These are phyloP conservation scores for Sericinus montela DNA, from an alignment of 2,888 invertebrate species.

Conservation along the genomic window DNA sequence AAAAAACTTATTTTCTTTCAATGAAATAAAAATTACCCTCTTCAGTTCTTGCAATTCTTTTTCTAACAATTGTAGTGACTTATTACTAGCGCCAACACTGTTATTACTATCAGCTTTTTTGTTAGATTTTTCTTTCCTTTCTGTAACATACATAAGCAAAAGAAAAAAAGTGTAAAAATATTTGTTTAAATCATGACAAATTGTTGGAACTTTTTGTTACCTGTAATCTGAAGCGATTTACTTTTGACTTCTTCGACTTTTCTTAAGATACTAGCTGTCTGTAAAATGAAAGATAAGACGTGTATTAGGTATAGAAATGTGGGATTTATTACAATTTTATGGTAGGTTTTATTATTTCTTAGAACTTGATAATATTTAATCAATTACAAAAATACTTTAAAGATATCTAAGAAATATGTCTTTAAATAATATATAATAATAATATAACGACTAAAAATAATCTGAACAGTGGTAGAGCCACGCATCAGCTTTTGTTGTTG, in stretches of 20 bases:
- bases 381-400: too few species aligned
- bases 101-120: slow-evolving; percentile 46
- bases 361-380: too few species aligned
- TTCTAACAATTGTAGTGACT: slow-evolving; percentile 72
- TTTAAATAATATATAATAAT: too few species aligned
- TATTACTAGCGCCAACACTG: slow-evolving; percentile 54
- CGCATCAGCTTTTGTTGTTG: too few species aligned
- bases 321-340: too few species aligned
- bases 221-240: slow-evolving; percentile 29
- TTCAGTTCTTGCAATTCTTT: slow-evolving; percentile 80
- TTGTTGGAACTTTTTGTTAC: slow-evolving; percentile 16
- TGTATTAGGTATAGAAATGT: too few species aligned
- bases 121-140: slow-evolving; percentile 41
- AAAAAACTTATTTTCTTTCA: neutral
- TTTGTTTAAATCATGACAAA: too few species aligned
- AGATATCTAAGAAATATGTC: too few species aligned
- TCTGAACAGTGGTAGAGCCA: too few species aligned
- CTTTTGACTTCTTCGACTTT: slow-evolving; percentile 52
- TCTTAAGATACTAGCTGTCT: slow-evolving; percentile 15
- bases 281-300: slow-evolving; percentile 3
- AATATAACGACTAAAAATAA: too few species aligned
- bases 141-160: slow-evolving; percentile 23
- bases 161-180: neutral
- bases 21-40: slow-evolving; percentile 47
- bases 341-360: too few species aligned